A percentile compares a stretch with the other conserved stretches of the same genome.
phyloP scores from a whole-genome alignment of 2,888 invertebrate species.

The Parnassius apollo region DNA sequence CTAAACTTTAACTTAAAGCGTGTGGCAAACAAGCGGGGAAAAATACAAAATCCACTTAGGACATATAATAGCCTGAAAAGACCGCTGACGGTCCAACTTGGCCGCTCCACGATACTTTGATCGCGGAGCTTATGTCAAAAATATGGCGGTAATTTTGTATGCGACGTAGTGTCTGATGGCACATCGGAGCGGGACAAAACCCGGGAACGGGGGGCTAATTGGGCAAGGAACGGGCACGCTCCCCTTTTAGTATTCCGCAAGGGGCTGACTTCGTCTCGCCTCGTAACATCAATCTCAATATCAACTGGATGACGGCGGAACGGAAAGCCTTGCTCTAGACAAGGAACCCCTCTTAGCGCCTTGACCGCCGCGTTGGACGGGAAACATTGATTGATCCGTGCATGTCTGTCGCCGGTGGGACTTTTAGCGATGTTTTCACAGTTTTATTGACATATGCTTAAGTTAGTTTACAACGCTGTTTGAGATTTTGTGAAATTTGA shows the following conservation, averaged over 20 bases:
- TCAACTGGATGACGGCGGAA: conserved; percentile 67
- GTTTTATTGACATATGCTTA: too few relatives aligned
- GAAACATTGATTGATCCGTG: conserved; percentile 65
- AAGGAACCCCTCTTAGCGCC: conserved; percentile 74
- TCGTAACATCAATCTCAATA: conserved; percentile 78
- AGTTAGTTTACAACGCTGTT: neutral
- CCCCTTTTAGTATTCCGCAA: conserved; percentile 73
- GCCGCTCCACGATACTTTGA: conserved; percentile 54
- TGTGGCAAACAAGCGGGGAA: conserved; percentile 16
- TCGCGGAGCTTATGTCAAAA: conserved; percentile 66
- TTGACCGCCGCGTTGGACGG: conserved; percentile 49
- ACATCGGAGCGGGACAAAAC: conserved; percentile 54
- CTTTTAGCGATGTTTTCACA: neutral
- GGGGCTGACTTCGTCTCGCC: conserved; percentile 54
- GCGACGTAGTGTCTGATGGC: conserved; percentile 59
- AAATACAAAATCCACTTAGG: conserved; percentile 28
- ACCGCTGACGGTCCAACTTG: conserved; percentile 33
- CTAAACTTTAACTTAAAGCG: conserved; percentile 7
- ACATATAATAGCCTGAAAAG: conserved; percentile 21
- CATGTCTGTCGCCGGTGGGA: conserved; percentile 1
- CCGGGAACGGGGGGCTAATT: conserved; percentile 70
- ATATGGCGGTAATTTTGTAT: conserved; percentile 73
- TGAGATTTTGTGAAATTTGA: neutral
- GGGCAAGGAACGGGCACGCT: conserved; percentile 67
- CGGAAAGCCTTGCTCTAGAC: conserved; percentile 67